phyloP scores from a whole-genome alignment of 2,113 vertebrate genomes.

The Corvus hawaiiensis region DNA sequence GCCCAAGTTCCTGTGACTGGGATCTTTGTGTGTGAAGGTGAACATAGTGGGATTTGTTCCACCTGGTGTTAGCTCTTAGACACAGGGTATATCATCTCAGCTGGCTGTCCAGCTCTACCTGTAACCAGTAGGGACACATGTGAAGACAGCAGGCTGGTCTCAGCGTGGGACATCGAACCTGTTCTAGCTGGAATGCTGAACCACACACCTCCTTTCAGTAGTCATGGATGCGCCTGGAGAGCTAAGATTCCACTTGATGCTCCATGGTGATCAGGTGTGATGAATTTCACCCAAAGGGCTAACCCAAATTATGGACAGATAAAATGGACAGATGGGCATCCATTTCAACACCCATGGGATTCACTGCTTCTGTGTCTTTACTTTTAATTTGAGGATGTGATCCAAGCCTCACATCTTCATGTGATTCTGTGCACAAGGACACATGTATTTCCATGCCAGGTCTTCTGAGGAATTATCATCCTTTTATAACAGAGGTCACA shows the following conservation, averaged over 20 bases:
- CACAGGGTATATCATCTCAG: background rate
- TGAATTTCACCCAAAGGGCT: background rate
- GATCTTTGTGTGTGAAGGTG: background rate
- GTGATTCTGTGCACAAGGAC: background rate
- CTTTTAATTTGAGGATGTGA: background rate
- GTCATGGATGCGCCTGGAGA: background rate
- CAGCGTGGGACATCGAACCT: background rate
- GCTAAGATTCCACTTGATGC: background rate
- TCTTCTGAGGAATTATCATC: background rate
- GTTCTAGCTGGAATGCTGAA: background rate
- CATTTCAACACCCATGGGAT: background rate
- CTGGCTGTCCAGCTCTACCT: background rate
- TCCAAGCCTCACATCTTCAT: background rate
- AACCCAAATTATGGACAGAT: background rate
- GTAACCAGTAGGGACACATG: background rate
- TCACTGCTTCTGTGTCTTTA: background rate
- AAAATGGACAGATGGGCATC: background rate
- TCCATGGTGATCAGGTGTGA: background rate
- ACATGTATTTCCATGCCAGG: background rate
- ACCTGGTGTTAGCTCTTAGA: background rate
- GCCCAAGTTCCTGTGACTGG: background rate
- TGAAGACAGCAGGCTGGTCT: background rate
- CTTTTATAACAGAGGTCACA: background rate
- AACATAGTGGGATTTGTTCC: background rate
- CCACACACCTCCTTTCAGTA: fast-evolving